phyloP scores from a whole-genome alignment of 1,140 invertebrate species.

The Berghia stephanieae region DNA sequence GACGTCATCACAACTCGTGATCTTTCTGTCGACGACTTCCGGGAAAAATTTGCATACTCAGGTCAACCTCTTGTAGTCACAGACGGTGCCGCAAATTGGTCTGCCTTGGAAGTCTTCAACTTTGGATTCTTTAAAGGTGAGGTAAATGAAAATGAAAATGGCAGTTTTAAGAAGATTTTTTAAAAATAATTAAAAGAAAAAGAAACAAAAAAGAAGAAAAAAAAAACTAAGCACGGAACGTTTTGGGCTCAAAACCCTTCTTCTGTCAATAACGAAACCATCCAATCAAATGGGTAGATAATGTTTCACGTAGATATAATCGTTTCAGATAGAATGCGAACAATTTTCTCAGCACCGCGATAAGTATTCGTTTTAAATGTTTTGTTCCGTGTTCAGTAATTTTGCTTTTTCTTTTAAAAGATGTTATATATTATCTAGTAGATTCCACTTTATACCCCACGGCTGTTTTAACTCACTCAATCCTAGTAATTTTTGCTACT shows the following conservation, averaged over 20 bases:
- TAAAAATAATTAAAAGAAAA: too few relatives aligned
- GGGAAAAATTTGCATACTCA: constrained; percentile 74
- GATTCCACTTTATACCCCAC: background rate
- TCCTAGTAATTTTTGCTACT: too few relatives aligned
- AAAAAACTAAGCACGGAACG: too few relatives aligned
- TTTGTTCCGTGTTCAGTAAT: background rate
- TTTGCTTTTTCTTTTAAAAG: background rate
- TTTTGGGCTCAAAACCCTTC: too few relatives aligned
- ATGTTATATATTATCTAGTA: background rate
- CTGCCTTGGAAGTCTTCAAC: constrained; percentile 76
- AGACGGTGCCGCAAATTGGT: constrained; percentile 84
- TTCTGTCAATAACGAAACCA: background rate
- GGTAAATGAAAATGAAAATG: background rate
- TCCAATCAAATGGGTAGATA: background rate
- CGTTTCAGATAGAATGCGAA: background rate
- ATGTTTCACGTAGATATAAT: background rate
- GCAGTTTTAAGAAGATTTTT: background rate
- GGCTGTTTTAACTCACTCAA: too few relatives aligned
- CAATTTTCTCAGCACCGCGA: background rate
- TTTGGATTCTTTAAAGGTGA: constrained; percentile 82
- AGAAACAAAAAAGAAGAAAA: too few relatives aligned
- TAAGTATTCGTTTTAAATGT: background rate
- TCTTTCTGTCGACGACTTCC: constrained; percentile 71
- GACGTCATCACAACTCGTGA: constrained; percentile 71
- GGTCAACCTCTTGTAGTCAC: constrained; percentile 83